A percentile compares a stretch with the other conserved stretches of the same genome.
Evolutionary conservation across 2,888 invertebrate species (phyloP).

Genomic region (Netelia virgata): DNA sequence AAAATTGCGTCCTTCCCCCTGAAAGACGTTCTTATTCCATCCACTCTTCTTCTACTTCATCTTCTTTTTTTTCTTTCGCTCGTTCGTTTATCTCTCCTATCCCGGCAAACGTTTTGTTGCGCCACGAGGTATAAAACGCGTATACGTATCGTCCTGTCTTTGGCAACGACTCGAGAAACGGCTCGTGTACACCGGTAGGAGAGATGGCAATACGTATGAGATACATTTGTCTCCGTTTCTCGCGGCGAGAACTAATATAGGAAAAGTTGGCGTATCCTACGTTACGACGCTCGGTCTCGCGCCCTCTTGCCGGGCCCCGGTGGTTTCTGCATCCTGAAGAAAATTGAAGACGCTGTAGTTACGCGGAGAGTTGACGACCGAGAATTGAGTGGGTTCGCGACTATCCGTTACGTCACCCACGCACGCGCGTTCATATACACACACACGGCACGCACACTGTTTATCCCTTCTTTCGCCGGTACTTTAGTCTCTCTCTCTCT

Average conservation of each 20-base stretch:
- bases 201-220: slow-evolving; percentile 18
- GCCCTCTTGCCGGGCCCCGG: neutral
- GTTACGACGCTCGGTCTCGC: neutral
- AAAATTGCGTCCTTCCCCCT: slow-evolving; percentile 56
- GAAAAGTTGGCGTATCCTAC: slow-evolving; percentile 48
- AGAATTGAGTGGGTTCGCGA: slow-evolving; percentile 62
- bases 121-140: neutral
- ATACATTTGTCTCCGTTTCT: slow-evolving; percentile 54
- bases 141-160: neutral
- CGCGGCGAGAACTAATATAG: slow-evolving; percentile 54
- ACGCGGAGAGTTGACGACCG: slow-evolving; percentile 59
- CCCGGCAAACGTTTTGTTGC: neutral
- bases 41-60: neutral
- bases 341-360: slow-evolving; percentile 62
- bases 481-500: slow-evolving; percentile 34
- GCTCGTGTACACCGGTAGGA: slow-evolving; percentile 6
- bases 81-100: neutral
- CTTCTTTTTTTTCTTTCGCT: too few relatives aligned
- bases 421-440: too few relatives aligned
- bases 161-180: neutral
- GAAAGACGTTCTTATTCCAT: neutral
- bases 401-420: slow-evolving; percentile 61
- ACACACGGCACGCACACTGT: neutral
- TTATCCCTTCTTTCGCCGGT: slow-evolving; percentile 45
- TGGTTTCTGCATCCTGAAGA: slow-evolving; percentile 26